Evolutionary conservation across 1,140 invertebrate species (phyloP), one percentile per base, ranked within the genome.

Genomic region (Bombus affinis): DNA sequence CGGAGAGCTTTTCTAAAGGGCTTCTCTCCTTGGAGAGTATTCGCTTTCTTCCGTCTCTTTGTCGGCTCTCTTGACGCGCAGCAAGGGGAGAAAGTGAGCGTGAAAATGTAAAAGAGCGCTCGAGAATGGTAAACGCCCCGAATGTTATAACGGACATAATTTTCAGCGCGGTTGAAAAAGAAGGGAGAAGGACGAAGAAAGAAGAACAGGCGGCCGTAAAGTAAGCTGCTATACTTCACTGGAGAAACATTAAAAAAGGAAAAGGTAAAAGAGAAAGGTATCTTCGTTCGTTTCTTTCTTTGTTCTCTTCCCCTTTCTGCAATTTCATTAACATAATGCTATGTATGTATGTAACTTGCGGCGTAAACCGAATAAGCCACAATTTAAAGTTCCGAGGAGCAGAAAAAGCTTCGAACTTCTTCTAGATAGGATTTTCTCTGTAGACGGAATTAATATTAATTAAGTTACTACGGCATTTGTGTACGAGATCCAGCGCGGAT

Each of bases 101-200:
- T 66, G 80, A 88, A 84, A 86, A 76, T 76, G 72, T 62, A 25
- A 62, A 74, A 42, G 70, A 66, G 57, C 62, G 77, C 62, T 84
- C 68, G 73, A 78, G 82, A 87, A 71, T 79, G 77, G 47, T 70
- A 86, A 89, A 83, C 42, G 73, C 73, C 76, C 10, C 18, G 74
- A 81, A 89, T 83, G 76, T 72, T 81, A 77, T 84, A 87, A 80
- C 22, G 28, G 68, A 37, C 53, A 78, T 80, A 79, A 85, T 72
- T 79, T 85, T 57, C 76, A 53, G 39, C 53, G 22, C 32, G 28
- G 83, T 47, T 47, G n/a, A 57, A 32, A 81, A 39, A 57, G 18
- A 59, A n/a, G 13, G 12, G 8, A 18, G 18, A 3, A 28, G 3
- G 22, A 39, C 22, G 25, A 68, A 39, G 73, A 35, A 12, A 37